Evolutionary conservation across 92 coral and sea anemone genomes (phyloP).

Genomic region (Palythoa grandis): DNA sequence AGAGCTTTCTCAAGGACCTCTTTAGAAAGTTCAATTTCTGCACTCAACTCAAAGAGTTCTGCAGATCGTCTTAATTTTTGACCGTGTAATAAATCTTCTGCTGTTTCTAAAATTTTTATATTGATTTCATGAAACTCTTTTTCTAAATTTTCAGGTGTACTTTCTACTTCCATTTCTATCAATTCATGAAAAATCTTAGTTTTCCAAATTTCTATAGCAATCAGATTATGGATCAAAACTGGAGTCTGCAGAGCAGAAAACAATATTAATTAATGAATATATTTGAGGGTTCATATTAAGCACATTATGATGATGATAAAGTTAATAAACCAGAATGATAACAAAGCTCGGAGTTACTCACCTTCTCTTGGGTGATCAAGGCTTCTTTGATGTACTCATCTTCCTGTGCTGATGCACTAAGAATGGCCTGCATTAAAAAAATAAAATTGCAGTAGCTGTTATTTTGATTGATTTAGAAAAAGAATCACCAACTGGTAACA

Average conservation of each 20-base stretch:
- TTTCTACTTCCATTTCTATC: conserved; percentile 62
- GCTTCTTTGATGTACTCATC: conserved; percentile 93
- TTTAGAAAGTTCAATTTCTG: too few relatives aligned
- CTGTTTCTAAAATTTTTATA: too few relatives aligned
- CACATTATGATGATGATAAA: too few relatives aligned
- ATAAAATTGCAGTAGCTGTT: neutral
- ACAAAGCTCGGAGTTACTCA: conserved; percentile 1
- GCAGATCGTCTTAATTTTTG: too few relatives aligned
- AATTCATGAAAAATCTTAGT: conserved; percentile 80
- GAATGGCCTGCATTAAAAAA: conserved; percentile 65
- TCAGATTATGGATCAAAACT: conserved; percentile 81
- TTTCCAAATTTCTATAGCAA: conserved; percentile 95
- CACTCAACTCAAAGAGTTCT: too few relatives aligned
- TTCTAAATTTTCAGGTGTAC: too few relatives aligned
- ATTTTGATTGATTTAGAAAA: neutral
- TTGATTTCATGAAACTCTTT: too few relatives aligned
- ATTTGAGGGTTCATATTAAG: neutral
- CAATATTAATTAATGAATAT: too few relatives aligned
- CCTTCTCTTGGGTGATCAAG: conserved; percentile 87
- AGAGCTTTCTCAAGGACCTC: too few relatives aligned
- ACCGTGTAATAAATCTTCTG: too few relatives aligned
- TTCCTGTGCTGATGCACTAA: conserved; percentile 91
- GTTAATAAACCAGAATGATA: too few relatives aligned
- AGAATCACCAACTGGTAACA: too few relatives aligned
- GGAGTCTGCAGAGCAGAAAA: conserved; percentile 66